Evolutionary conservation across 2,888 invertebrate genomes (phyloP), one percentile per base, ranked within the genome.

Genomic region (Scotopteryx bipunctaria): DNA sequence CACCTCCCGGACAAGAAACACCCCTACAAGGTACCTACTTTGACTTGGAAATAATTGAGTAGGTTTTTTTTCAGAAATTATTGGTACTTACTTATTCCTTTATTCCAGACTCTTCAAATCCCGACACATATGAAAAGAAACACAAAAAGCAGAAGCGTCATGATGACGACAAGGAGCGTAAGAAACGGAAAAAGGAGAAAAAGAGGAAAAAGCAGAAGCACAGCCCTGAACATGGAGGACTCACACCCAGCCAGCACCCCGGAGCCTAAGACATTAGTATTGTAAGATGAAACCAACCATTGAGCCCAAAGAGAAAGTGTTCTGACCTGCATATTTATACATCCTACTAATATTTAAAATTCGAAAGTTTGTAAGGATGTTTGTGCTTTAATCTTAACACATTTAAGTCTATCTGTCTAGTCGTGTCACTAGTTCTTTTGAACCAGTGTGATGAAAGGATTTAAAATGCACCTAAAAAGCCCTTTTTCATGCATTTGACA

Each of bases 121-220:
- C 94, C 51, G 97, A 97, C 77, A 95, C 96, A 11, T 97, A 97
- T 70, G 98, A 98, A 76, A 98, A 97, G 92, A 98, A 98, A 79
- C 97, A 97, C 82, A 98, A 97, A 91, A 98, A 97, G 79, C 97
- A 97, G 73, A 97, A 97, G 78, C 92, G 97, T 25, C 97, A 97
- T 67, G 97, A 98, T 67, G 98, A 98, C 63, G 97, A 98, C 68
- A 97, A 97, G 73, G 97, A 98, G 73, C 92, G 97, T 23, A 97
- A 97, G 86, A 98, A 97, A 81, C 91, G 97, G 71, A 98, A 97
- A 93, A 98, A 98, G 88, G 97, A 98, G 76, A 98, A 98, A 85
- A 98, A 98, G 71, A 92, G 97, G 67, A 98, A 98, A 93, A 98
- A 98, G 81, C 97, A 97, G 72, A 96, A 97, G 73, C 97, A 97